A percentile compares a stretch with the other conserved stretches of the same genome.
Evolutionary conservation across 2,888 invertebrate genomes (phyloP).

Genomic region (Macroteleia sp.): DNA sequence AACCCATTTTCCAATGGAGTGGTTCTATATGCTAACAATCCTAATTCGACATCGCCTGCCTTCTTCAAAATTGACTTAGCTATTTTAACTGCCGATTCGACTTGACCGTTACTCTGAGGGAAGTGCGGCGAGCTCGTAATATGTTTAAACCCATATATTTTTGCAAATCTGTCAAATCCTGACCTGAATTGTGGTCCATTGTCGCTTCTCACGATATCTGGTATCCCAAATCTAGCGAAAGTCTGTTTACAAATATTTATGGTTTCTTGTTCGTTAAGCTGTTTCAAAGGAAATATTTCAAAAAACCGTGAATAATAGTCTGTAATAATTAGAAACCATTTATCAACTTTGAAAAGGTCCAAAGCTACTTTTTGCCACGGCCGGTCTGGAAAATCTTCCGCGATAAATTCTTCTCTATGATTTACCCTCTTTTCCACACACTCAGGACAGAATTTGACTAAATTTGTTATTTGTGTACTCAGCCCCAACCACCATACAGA

Average conservation of each 20-base stretch:
- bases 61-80: constrained; percentile 8
- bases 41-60: constrained; percentile 2
- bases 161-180: constrained; percentile 10
- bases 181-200: constrained; percentile 14
- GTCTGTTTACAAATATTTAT: constrained; percentile 2
- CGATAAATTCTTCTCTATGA: constrained; percentile 58
- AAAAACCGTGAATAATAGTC: constrained; percentile 68
- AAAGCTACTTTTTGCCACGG: constrained; percentile 63
- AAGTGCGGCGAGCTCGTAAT: constrained; percentile 18
- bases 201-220: constrained; percentile 2
- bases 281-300: constrained; percentile 43
- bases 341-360: constrained; percentile 61
- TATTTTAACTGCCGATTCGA: neutral
- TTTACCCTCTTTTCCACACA: constrained; percentile 60
- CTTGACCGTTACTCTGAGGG: constrained; percentile 16
- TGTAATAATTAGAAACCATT: constrained; percentile 62
- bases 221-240: constrained; percentile 18
- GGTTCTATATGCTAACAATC: constrained; percentile 12
- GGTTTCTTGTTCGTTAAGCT: constrained; percentile 26
- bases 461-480: constrained; percentile 43
- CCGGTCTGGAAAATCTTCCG: constrained; percentile 29
- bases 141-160: neutral
- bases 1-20: constrained; percentile 28
- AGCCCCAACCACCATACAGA: constrained; percentile 68
- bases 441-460: constrained; percentile 49